Evolutionary conservation across 1,140 invertebrate genomes (phyloP).

Genomic region (Scylla paramamosain): DNA sequence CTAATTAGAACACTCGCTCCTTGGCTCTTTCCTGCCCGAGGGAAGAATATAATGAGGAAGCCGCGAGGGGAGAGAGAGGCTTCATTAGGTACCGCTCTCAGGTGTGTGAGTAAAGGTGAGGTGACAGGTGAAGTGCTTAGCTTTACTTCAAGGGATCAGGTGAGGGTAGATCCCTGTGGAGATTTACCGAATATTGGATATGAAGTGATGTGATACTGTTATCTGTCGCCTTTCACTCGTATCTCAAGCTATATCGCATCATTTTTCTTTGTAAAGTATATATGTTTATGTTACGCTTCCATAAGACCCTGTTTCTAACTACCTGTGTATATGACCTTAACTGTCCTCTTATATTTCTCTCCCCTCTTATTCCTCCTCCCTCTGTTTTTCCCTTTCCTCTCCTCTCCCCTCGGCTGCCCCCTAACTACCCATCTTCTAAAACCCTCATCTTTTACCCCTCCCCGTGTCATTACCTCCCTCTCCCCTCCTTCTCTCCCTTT

Average conservation of each 20-base stretch:
- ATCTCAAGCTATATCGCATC: too few species aligned
- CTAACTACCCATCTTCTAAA: constrained; percentile 5
- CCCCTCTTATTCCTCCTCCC: not conserved
- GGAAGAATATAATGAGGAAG: constrained; percentile 12
- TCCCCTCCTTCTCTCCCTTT: not conserved
- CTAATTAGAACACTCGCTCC: not conserved
- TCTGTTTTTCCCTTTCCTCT: not conserved
- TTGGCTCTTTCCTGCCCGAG: not conserved
- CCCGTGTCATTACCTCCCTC: constrained; percentile 1
- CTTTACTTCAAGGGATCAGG: not conserved
- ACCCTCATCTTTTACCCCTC: constrained; percentile 7
- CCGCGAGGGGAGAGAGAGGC: not conserved
- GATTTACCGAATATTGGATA: too few species aligned
- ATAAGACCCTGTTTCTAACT: not conserved
- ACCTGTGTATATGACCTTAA: not conserved
- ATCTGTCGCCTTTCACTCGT: too few species aligned
- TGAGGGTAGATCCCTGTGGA: not conserved
- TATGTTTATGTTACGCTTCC: not conserved
- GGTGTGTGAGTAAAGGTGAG: constrained; percentile 20
- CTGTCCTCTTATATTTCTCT: constrained; percentile 22
- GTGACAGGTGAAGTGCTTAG: not conserved
- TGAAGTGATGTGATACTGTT: too few species aligned
- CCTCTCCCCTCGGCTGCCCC: not conserved
- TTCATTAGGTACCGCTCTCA: constrained; percentile 2
- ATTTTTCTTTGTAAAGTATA: not conserved